Percentiles rank a stretch among this genome's conserved stretches.
These are phyloP conservation scores for Drosophila kepulauana DNA, from an alignment of 1,140 invertebrate species.

Conservation along the genomic window DNA sequence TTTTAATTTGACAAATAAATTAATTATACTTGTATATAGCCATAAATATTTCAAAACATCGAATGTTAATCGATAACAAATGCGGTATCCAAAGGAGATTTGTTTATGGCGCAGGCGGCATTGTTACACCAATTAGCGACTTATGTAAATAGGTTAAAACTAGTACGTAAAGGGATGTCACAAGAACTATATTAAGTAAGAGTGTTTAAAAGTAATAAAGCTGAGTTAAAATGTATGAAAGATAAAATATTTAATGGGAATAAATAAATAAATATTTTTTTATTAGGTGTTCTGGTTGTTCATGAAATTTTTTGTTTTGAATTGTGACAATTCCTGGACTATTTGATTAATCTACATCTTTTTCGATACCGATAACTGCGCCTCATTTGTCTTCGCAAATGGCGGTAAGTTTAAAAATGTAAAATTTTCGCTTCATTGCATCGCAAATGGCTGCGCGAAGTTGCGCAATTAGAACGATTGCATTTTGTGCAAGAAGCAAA, in stretches of 20 bases:
- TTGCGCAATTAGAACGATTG: slow-evolving; percentile 59
- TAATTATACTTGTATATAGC: not conserved
- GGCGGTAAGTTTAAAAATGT: slow-evolving; percentile 43
- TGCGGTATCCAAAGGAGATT: slow-evolving; percentile 4
- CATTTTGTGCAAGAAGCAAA: slow-evolving; percentile 49
- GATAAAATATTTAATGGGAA: not conserved
- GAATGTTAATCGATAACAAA: slow-evolving; percentile 15
- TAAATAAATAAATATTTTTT: not conserved
- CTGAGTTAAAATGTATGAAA: not conserved
- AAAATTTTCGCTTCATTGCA: slow-evolving; percentile 43
- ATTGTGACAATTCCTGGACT: not conserved
- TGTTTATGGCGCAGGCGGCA: slow-evolving; percentile 30
- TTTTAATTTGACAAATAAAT: not conserved
- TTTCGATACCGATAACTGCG: slow-evolving; percentile 35
- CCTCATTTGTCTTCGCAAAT: not conserved
- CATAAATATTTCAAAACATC: not conserved
- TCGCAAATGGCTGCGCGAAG: slow-evolving; percentile 16
- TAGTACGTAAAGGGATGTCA: slow-evolving; percentile 7
- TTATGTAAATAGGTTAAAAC: slow-evolving; percentile 32
- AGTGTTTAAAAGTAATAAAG: not conserved
- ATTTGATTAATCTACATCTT: not conserved
- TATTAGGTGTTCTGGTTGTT: not conserved
- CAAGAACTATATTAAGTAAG: not conserved
- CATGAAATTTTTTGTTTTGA: not conserved
- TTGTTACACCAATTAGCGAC: slow-evolving; percentile 1